These are phyloP conservation scores for Phenganax marumi DNA, from an alignment of 92 coral and sea anemone genomes.

Conservation along the genomic window DNA sequence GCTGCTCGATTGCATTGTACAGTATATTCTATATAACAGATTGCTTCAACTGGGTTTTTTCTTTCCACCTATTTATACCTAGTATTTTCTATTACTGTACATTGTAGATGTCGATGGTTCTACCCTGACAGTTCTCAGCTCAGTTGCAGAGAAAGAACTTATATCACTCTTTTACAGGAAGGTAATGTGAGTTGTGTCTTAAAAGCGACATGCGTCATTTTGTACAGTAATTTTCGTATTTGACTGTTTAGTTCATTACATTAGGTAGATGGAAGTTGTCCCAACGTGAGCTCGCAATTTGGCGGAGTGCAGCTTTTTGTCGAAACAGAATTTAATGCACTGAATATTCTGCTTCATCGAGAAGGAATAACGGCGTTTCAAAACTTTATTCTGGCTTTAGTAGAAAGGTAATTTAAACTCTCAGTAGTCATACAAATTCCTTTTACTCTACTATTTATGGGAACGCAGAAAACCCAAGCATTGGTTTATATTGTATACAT, in stretches of 20 bases:
- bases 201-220: background rate
- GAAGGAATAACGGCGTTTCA: conserved; percentile 88
- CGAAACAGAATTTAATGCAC: conserved; percentile 65
- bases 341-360: conserved; percentile 74
- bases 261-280: conserved; percentile 80
- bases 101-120: conserved; percentile 68
- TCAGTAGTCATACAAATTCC: too few species aligned
- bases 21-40: background rate
- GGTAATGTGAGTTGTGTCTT: conserved; percentile 51
- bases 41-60: too few species aligned
- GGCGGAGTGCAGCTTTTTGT: conserved; percentile 60
- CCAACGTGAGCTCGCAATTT: conserved; percentile 62
- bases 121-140: conserved; percentile 67
- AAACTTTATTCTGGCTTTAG: conserved; percentile 68
- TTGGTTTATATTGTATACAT: background rate
- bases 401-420: conserved; percentile 64
- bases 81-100: background rate
- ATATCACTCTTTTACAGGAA: conserved; percentile 68
- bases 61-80: too few species aligned
- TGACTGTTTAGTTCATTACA: background rate
- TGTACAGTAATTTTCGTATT: too few species aligned
- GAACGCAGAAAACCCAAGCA: background rate
- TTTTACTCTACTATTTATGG: background rate
- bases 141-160: conserved; percentile 74
- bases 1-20: too few species aligned